Base-by-base conservation (phyloP, 1,140 invertebrate genomes). In the Cherax quadricarinatus region DNA sequence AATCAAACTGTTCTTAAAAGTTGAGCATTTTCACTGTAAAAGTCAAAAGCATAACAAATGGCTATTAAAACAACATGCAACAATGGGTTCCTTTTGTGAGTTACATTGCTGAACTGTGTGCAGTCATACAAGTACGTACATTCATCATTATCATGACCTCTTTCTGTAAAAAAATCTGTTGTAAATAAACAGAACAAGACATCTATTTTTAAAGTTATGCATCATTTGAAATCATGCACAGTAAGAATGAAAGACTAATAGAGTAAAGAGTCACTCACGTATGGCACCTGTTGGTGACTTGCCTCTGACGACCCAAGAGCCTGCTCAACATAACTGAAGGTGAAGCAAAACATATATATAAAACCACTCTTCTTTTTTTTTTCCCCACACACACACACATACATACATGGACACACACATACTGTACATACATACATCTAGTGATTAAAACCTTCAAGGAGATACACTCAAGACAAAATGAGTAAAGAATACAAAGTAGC, bases 241-340 rank as follows among this genome's bases (percentile, higher is more conserved):
- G 18, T 30, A 16, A 60, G 53, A 12, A 60, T 57, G 82, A 81
- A 57, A 81, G 79, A 81, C 48, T 24, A 48, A 21, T 51, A 18
- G 18, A 51, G 79, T 49, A 51, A 57, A 60, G 57, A 84, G 53
- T 84, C 18, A 84, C 82, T 84, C 82, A 84, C 82, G 53, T 84
- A 84, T 49, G 53, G 82, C 57, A 60, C 82, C 82, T 62, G 16
- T 57, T 30, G 82, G 53, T 84, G 53, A 84, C 53, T 84, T 41
- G 53, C 48, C 79, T 81, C 79, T 84, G 82, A 84, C n/a, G 82
- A 16, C 82, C 53, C 82, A 84, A 84, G 82, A 84, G 53, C 82
- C 57, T 84, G 51, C 51, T 84, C 82, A 84, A 84, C 82, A 84
- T 60, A 84, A 84, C 82, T 84, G 82, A 84, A 84, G 82, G 82